Evolutionary conservation across 2,888 invertebrate species (phyloP).

Genomic region (Steromphala cineraria): DNA sequence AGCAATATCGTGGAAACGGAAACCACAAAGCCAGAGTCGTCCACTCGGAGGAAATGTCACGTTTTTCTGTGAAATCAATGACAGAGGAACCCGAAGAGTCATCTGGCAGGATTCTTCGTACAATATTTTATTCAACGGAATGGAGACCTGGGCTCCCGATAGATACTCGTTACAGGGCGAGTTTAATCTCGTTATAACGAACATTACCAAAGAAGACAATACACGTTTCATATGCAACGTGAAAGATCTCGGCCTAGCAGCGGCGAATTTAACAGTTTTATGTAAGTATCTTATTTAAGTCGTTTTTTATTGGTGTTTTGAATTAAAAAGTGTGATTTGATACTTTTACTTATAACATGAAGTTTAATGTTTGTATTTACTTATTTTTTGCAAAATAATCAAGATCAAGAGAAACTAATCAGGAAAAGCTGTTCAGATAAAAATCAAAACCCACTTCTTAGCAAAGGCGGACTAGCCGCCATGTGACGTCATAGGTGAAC

Average conservation of each 20-base stretch:
- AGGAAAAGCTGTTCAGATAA: too few species aligned
- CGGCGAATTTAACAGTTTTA: slow-evolving; percentile 48
- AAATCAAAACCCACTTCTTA: too few species aligned
- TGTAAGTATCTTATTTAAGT: slow-evolving; percentile 39
- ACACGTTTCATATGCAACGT: slow-evolving; percentile 47
- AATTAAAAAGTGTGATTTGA: too few species aligned
- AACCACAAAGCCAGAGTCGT: slow-evolving; percentile 17
- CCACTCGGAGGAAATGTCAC: slow-evolving; percentile 38
- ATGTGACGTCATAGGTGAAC: too few species aligned
- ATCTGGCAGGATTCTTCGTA: slow-evolving; percentile 44
- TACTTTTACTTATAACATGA: too few species aligned
- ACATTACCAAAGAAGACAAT: slow-evolving; percentile 46
- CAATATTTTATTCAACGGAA: slow-evolving; percentile 43
- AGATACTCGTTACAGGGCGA: slow-evolving; percentile 41
- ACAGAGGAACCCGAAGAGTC: neutral
- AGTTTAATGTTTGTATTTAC: too few species aligned
- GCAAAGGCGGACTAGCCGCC: too few species aligned
- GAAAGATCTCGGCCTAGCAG: slow-evolving; percentile 40
- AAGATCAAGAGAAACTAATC: too few species aligned
- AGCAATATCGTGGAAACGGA: slow-evolving; percentile 26
- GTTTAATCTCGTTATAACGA: slow-evolving; percentile 47
- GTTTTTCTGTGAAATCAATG: slow-evolving; percentile 43
- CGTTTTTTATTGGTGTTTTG: too few species aligned
- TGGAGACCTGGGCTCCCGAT: slow-evolving; percentile 21
- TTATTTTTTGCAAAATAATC: too few species aligned